phyloP scores from a whole-genome alignment of 2,888 invertebrate species.

The Fissipunctia ypsillon region DNA sequence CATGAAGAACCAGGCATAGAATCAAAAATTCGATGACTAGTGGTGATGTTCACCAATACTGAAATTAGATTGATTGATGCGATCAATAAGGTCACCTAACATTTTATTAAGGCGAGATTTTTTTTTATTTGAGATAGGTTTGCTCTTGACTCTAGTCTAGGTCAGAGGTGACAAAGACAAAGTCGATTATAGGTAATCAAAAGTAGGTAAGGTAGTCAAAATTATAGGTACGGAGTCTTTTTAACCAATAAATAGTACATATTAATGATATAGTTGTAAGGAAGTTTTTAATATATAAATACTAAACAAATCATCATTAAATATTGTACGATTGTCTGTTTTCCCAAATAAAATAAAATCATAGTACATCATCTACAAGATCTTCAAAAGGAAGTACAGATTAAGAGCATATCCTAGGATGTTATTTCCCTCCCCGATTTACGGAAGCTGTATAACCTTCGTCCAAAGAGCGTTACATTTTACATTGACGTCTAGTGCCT shows the following conservation, averaged over 20 bases:
- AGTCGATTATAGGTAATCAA: too few species aligned
- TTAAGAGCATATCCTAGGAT: conserved; percentile 16
- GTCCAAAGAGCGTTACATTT: conserved; percentile 53
- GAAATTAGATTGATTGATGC: background rate
- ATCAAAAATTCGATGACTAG: background rate
- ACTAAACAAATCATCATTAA: too few species aligned
- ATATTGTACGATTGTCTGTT: too few species aligned
- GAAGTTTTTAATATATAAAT: too few species aligned
- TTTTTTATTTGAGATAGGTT: too few species aligned
- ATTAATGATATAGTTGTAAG: too few species aligned
- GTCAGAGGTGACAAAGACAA: too few species aligned
- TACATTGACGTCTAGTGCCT: conserved; percentile 57
- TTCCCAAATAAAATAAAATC: too few species aligned
- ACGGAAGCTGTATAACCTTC: conserved; percentile 55
- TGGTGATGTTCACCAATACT: background rate
- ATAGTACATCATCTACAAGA: conserved; percentile 5
- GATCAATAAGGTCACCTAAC: background rate
- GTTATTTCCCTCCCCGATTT: background rate
- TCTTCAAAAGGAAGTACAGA: conserved; percentile 15
- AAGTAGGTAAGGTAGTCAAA: too few species aligned
- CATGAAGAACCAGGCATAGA: background rate
- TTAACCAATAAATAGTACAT: too few species aligned
- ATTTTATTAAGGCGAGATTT: background rate
- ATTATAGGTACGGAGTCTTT: too few species aligned
- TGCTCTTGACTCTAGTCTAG: too few species aligned